Conservation (phyloP, 1,140 invertebrate species). For the Cotesia typhae region DNA sequence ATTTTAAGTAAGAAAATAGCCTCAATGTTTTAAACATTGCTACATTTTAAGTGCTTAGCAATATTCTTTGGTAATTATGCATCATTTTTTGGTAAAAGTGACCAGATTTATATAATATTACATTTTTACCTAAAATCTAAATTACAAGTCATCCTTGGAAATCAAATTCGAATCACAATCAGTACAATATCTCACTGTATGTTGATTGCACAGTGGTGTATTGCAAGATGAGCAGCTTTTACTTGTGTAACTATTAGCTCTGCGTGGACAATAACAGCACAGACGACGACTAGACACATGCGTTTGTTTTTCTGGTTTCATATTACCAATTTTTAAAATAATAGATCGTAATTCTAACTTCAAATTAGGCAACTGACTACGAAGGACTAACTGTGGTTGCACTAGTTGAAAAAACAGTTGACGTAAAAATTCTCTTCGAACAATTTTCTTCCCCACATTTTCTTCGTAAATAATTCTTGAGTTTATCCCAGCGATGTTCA, state of each 20-base stretch:
- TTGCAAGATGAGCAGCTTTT: neutral
- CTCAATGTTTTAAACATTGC: neutral
- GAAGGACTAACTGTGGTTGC: neutral
- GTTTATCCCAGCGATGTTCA: constrained; percentile 43
- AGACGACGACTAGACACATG: neutral
- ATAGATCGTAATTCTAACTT: neutral
- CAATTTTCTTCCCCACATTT: constrained; percentile 15
- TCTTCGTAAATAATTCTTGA: constrained; percentile 22
- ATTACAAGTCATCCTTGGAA: neutral
- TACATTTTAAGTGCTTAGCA: neutral
- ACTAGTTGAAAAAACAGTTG: constrained; percentile 5
- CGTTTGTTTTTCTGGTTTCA: neutral
- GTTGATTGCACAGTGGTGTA: constrained; percentile 1
- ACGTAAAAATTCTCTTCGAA: constrained; percentile 4
- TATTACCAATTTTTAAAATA: constrained; percentile 7
- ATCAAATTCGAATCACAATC: neutral
- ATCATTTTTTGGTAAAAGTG: neutral
- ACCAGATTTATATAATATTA: neutral
- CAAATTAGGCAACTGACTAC: neutral
- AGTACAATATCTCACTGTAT: constrained; percentile 3
- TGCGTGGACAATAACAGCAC: constrained; percentile 3
- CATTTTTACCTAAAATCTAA: neutral
- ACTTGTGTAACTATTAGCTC: constrained; percentile 5
- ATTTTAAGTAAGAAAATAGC: neutral
- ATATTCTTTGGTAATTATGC: neutral